These are phyloP conservation scores for Rhodophaea formosa DNA, from an alignment of 2,888 invertebrate genomes.

Conservation along the genomic window DNA sequence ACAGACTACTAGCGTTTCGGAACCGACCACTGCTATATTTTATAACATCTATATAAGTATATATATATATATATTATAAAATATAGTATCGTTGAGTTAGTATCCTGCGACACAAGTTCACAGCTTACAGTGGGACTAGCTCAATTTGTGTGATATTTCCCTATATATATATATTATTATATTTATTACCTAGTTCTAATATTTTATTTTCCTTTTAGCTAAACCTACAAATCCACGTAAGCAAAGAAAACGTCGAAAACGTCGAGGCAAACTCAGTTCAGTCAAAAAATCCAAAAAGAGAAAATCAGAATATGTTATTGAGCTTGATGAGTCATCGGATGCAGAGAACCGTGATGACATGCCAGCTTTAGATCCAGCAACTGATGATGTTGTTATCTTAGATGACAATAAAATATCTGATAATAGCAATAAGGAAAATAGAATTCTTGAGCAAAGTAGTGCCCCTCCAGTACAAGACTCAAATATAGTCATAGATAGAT, in stretches of 20 bases:
- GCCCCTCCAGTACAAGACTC: background rate
- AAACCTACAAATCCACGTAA: background rate
- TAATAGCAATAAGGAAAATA: constrained; percentile 2
- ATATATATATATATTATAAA: no score
- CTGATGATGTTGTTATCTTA: background rate
- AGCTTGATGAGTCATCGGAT: background rate
- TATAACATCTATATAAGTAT: no score
- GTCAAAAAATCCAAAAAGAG: background rate
- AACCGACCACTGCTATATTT: no score
- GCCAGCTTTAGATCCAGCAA: no score
- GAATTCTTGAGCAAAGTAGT: background rate
- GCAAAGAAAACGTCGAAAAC: background rate
- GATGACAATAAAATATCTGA: background rate
- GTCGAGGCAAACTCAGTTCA: background rate
- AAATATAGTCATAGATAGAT: background rate
- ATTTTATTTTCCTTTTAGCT: background rate
- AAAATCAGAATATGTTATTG: background rate
- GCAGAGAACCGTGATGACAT: no score
- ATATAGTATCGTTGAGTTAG: no score
- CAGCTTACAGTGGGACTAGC: no score
- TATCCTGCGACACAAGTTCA: no score
- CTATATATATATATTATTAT: no score
- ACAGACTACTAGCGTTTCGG: no score
- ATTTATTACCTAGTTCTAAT: background rate
- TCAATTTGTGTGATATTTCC: no score